A percentile compares a stretch with the other conserved stretches of the same genome.
These are phyloP conservation scores for Conops quadrifasciatus DNA, from an alignment of 2,888 invertebrate species.

Conservation along the genomic window DNA sequence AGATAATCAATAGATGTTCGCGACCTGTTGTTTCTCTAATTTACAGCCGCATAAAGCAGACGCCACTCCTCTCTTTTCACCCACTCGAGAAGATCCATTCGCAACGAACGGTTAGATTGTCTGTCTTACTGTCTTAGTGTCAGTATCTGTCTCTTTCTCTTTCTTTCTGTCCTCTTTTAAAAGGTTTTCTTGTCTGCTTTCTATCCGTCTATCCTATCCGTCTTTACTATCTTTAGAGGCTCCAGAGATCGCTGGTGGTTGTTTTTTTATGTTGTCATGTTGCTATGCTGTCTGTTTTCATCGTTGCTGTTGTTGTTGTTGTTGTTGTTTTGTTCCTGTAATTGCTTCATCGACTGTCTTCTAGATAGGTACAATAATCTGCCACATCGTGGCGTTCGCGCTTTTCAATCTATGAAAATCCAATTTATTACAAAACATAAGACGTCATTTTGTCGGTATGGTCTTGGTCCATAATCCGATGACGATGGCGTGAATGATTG, in stretches of 20 bases:
- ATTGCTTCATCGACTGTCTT: too few relatives aligned
- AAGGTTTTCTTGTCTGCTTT: background rate
- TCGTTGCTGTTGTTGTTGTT: background rate
- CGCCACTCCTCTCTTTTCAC: slow-evolving; percentile 8
- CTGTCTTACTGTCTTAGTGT: background rate
- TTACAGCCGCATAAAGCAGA: slow-evolving; percentile 12
- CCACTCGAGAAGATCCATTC: background rate
- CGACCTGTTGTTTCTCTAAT: slow-evolving; percentile 12
- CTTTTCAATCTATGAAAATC: too few relatives aligned
- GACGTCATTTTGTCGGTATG: too few relatives aligned
- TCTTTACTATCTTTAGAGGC: background rate
- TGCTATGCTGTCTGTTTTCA: background rate
- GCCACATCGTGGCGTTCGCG: too few relatives aligned
- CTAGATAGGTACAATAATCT: too few relatives aligned
- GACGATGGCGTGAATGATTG: too few relatives aligned
- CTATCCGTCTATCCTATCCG: background rate
- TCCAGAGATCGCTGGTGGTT: background rate
- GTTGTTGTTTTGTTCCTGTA: slow-evolving; percentile 2
- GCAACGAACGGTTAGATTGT: too few relatives aligned
- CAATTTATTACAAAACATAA: too few relatives aligned
- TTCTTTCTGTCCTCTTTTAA: background rate
- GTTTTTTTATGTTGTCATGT: background rate
- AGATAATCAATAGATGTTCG: slow-evolving; percentile 2
- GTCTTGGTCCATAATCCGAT: too few relatives aligned
- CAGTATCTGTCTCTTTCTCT: slow-evolving; percentile 12